phyloP scores from a whole-genome alignment of 2,888 invertebrate genomes.

The Xestia sexstrigata region DNA sequence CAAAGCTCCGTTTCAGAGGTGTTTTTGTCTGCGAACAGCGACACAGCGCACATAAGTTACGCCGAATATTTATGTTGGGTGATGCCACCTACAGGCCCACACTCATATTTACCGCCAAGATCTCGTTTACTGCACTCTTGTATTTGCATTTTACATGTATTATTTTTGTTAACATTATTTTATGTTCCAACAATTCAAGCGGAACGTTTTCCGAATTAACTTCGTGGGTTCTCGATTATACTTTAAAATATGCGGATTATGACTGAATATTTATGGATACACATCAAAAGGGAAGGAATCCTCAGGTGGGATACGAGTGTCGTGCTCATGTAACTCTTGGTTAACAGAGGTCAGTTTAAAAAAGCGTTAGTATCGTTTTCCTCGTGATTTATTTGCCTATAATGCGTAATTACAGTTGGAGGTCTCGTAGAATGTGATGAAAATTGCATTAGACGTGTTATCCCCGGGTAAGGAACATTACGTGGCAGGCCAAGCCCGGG shows the following conservation, averaged over 20 bases:
- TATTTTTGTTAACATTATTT: slow-evolving; percentile 71
- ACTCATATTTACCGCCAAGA: slow-evolving; percentile 82
- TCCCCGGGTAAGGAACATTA: slow-evolving; percentile 71
- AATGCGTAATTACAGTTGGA: slow-evolving; percentile 50
- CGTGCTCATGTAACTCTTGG: not conserved
- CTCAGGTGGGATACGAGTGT: slow-evolving; percentile 18
- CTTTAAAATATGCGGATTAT: slow-evolving; percentile 33
- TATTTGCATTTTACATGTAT: slow-evolving; percentile 81
- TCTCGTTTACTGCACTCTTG: slow-evolving; percentile 79
- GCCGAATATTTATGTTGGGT: slow-evolving; percentile 83
- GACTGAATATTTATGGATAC: slow-evolving; percentile 33
- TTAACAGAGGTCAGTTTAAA: slow-evolving; percentile 27
- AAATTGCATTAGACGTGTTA: slow-evolving; percentile 70
- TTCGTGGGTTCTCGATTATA: slow-evolving; percentile 20
- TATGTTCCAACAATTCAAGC: slow-evolving; percentile 38
- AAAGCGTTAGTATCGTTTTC: slow-evolving; percentile 13
- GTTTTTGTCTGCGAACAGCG: slow-evolving; percentile 82
- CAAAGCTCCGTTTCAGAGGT: slow-evolving; percentile 85
- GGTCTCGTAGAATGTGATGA: slow-evolving; percentile 52
- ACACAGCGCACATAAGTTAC: slow-evolving; percentile 83
- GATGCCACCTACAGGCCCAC: slow-evolving; percentile 82
- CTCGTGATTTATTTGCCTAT: slow-evolving; percentile 47
- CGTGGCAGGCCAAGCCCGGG: slow-evolving; percentile 70
- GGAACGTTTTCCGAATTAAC: slow-evolving; percentile 27
- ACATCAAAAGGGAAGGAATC: slow-evolving; percentile 22